These are phyloP conservation scores for Gorsachius magnificus DNA, from an alignment of 2,797 vertebrate species.

Conservation along the genomic window DNA sequence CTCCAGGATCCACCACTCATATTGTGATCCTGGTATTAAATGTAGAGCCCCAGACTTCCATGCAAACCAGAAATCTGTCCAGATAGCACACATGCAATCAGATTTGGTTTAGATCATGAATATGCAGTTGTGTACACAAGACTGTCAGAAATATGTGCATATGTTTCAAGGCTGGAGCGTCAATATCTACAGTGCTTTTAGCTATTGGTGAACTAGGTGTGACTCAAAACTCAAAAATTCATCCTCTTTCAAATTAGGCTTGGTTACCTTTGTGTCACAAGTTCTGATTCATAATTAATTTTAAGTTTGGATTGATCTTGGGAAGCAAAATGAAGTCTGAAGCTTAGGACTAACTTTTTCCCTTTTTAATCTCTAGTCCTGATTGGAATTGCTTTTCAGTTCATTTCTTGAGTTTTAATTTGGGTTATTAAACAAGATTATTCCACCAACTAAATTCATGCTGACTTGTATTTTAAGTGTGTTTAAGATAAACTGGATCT, in stretches of 20 bases:
- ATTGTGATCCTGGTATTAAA: neutral
- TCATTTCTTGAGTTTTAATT: neutral
- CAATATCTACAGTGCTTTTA: neutral
- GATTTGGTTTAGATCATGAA: neutral
- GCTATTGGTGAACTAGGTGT: neutral
- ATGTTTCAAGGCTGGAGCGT: neutral
- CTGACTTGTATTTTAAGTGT: neutral
- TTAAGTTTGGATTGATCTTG: neutral
- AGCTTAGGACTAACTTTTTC: neutral
- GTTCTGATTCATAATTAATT: neutral
- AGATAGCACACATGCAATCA: fast-evolving
- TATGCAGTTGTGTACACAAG: neutral
- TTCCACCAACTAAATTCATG: neutral
- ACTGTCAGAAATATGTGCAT: neutral
- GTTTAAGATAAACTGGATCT: neutral
- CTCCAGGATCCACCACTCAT: neutral
- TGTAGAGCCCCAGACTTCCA: neutral
- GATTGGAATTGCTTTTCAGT: neutral
- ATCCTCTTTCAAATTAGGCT: neutral
- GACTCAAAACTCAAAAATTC: neutral
- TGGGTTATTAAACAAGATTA: neutral
- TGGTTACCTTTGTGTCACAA: neutral
- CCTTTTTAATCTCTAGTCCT: neutral
- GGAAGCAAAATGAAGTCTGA: neutral
- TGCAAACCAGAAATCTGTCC: neutral